Percentiles rank a stretch among this genome's conserved stretches.
Evolutionary conservation across 2,113 vertebrate species (phyloP).

Genomic region (Pithys albifrons): DNA sequence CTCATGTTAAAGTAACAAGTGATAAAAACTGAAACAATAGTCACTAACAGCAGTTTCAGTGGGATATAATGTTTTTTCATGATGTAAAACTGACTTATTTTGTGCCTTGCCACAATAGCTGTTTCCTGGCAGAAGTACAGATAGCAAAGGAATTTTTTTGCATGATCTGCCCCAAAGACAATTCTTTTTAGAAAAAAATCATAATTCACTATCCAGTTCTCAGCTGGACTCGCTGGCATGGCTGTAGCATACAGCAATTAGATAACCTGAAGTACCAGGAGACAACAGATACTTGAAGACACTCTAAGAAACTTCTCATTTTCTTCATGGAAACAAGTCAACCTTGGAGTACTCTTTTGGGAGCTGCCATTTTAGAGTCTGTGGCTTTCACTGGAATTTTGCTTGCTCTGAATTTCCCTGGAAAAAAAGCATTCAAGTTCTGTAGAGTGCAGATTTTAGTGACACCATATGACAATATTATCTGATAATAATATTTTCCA

Average conservation of each 20-base stretch:
- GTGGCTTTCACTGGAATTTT: neutral
- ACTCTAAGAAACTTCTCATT: neutral
- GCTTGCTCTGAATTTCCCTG: neutral
- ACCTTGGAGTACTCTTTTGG: neutral
- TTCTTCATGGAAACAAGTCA: neutral
- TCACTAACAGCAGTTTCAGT: neutral
- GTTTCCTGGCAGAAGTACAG: neutral
- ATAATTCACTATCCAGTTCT: neutral
- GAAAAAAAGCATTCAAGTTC: neutral
- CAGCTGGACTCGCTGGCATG: neutral
- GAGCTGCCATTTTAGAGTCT: constrained; percentile 21
- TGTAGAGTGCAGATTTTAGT: neutral
- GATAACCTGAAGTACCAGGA: neutral
- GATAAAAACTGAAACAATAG: neutral
- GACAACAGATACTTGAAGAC: neutral
- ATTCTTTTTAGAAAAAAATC: neutral
- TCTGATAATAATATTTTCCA: constrained; percentile 15
- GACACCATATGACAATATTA: neutral
- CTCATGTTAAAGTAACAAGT: neutral
- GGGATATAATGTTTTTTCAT: neutral
- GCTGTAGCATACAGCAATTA: neutral
- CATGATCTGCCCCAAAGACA: neutral
- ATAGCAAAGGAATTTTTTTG: neutral
- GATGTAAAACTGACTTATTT: neutral
- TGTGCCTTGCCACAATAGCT: neutral